Conservation (phyloP, 2,888 invertebrate genomes). For the Octonoba sinensis region DNA sequence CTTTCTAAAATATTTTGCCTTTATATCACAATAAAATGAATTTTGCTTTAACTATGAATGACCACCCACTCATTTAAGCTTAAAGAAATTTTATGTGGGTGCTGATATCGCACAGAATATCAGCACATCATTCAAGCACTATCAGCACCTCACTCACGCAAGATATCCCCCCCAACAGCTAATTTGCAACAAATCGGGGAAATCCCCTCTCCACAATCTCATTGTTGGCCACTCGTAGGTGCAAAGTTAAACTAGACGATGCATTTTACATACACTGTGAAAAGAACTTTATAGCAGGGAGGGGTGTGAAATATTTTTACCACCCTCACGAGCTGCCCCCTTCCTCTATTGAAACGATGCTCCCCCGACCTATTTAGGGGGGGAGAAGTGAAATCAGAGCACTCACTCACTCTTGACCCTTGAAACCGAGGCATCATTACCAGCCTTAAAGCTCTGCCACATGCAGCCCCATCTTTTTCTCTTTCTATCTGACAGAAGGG, state of each 20-base stretch:
- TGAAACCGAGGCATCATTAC: constrained; percentile 45
- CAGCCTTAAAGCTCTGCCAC: constrained; percentile 49
- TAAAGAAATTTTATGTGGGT: too few relatives aligned
- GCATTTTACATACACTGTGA: constrained; percentile 35
- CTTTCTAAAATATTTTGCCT: too few relatives aligned
- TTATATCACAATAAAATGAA: too few relatives aligned
- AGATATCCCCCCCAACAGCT: background rate
- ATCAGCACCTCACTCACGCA: too few relatives aligned
- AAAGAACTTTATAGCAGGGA: constrained; percentile 21
- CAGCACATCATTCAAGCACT: too few relatives aligned
- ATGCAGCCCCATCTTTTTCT: constrained; percentile 28
- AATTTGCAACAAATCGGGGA: constrained; percentile 10
- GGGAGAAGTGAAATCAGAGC: constrained; percentile 20
- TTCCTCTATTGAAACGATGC: constrained; percentile 42
- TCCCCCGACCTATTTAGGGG: constrained; percentile 42
- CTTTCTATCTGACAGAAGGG: constrained; percentile 2
- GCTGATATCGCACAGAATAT: too few relatives aligned
- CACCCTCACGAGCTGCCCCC: constrained; percentile 22
- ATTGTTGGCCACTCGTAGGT: constrained; percentile 34
- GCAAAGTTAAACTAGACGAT: constrained; percentile 33
- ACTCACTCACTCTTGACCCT: constrained; percentile 35
- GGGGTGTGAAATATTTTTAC: constrained; percentile 44
- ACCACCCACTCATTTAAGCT: too few relatives aligned
- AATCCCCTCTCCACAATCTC: background rate
- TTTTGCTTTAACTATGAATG: too few relatives aligned